These are phyloP conservation scores for Neodiprion fabricii DNA, from an alignment of 1,140 invertebrate genomes.

Conservation along the genomic window DNA sequence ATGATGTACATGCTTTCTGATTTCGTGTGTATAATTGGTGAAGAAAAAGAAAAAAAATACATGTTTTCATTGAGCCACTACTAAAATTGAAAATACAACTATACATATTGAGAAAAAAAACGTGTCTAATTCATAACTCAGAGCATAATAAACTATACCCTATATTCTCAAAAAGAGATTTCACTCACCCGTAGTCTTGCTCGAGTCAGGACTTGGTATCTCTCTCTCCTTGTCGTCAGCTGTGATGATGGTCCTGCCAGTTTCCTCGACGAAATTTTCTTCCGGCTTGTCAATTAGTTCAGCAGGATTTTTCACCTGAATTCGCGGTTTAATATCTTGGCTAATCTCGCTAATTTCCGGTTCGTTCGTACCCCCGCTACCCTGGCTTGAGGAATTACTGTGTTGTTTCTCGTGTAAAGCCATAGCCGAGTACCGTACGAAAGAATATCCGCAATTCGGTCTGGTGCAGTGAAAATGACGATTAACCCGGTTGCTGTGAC, in stretches of 20 bases:
- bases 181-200: slow-evolving; percentile 56
- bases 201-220: slow-evolving; percentile 47
- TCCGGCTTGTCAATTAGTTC: slow-evolving; percentile 57
- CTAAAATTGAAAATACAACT: background rate
- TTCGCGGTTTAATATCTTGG: slow-evolving; percentile 53
- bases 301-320: slow-evolving; percentile 60
- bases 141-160: background rate
- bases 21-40: background rate
- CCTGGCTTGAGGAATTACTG: slow-evolving; percentile 23
- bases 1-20: background rate
- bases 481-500: slow-evolving; percentile 75
- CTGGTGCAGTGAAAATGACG: slow-evolving; percentile 81
- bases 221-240: slow-evolving; percentile 51
- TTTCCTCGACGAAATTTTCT: slow-evolving; percentile 31
- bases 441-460: slow-evolving; percentile 77
- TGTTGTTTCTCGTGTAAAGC: slow-evolving; percentile 74
- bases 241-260: slow-evolving; percentile 37
- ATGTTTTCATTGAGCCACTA: background rate
- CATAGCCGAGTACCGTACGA: slow-evolving; percentile 78
- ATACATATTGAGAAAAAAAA: background rate
- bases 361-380: slow-evolving; percentile 39
- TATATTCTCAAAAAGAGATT: background rate
- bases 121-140: background rate
- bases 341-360: slow-evolving; percentile 30
- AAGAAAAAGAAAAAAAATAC: too few relatives aligned